Evolutionary conservation across 2,797 vertebrate species (phyloP).

Genomic region (Hydrophis major): DNA sequence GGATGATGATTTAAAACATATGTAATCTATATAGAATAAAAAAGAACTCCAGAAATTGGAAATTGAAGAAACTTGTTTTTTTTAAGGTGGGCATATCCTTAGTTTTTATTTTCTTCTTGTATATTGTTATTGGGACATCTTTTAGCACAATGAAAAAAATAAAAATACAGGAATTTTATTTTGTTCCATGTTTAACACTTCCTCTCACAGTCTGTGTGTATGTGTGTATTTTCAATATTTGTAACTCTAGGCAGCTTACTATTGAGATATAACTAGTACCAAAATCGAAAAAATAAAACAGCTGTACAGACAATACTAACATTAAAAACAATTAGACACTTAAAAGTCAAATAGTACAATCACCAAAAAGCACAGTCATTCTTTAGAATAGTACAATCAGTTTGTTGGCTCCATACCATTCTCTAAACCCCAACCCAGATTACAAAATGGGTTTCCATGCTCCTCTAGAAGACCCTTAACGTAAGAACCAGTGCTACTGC

Average conservation of each 20-base stretch:
- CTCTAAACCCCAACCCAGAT: background rate
- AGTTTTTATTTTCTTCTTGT: conserved; percentile 39
- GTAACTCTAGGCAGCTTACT: background rate
- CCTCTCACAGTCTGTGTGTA: background rate
- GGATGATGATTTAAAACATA: conserved; percentile 6
- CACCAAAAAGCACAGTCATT: background rate
- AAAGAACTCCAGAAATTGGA: conserved; percentile 6
- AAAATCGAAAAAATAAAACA: background rate
- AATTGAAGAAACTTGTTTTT: conserved; percentile 40
- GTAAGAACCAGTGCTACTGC: background rate
- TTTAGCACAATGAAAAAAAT: conserved; percentile 53
- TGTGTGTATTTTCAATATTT: background rate
- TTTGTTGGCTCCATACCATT: background rate
- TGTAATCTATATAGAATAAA: conserved; percentile 8
- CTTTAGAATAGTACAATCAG: background rate
- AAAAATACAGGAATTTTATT: conserved; percentile 10
- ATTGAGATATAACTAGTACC: background rate
- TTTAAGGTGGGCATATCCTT: conserved; percentile 44
- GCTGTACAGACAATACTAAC: background rate
- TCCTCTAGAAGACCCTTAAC: background rate
- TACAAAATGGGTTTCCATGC: background rate
- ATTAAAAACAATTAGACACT: background rate
- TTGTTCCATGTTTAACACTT: background rate
- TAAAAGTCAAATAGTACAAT: background rate
- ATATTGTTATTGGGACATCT: conserved; percentile 30